phyloP scores from a whole-genome alignment of 2,113 vertebrate genomes.

The Enhydra lutris region DNA sequence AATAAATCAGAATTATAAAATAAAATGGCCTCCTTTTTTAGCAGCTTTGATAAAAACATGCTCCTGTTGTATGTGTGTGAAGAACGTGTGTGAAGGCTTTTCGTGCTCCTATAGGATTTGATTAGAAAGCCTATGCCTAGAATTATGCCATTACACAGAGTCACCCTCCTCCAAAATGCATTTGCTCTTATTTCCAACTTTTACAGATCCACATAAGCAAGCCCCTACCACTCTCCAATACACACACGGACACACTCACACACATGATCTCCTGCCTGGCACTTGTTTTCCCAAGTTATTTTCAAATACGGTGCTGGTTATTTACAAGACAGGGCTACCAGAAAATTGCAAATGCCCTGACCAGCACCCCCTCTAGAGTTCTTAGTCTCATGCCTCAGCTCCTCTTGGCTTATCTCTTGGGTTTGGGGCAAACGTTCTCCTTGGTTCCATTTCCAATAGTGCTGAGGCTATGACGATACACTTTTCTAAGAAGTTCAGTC shows the following conservation, averaged over 20 bases:
- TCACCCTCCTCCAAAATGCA: neutral
- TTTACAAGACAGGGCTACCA: neutral
- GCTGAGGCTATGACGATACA: neutral
- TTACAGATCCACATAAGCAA: neutral
- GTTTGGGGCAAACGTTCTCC: neutral
- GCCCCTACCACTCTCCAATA: neutral
- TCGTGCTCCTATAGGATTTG: neutral
- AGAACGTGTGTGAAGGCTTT: constrained; percentile 20
- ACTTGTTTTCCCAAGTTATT: neutral
- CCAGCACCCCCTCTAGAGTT: neutral
- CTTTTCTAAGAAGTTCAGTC: neutral
- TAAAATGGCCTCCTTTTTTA: neutral
- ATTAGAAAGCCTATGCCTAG: constrained; percentile 2
- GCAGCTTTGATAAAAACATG: neutral
- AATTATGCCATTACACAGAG: neutral
- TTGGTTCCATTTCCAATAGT: neutral
- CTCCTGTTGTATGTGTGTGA: neutral
- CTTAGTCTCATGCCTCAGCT: neutral
- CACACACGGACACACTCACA: too few species aligned
- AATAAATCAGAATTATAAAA: constrained; percentile 53
- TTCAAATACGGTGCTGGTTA: neutral
- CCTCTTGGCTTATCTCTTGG: neutral
- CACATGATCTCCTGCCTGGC: neutral
- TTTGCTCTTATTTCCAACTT: neutral
- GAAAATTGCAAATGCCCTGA: neutral